Conservation (phyloP, 2,797 vertebrate species). For the Silurus aristotelis region DNA sequence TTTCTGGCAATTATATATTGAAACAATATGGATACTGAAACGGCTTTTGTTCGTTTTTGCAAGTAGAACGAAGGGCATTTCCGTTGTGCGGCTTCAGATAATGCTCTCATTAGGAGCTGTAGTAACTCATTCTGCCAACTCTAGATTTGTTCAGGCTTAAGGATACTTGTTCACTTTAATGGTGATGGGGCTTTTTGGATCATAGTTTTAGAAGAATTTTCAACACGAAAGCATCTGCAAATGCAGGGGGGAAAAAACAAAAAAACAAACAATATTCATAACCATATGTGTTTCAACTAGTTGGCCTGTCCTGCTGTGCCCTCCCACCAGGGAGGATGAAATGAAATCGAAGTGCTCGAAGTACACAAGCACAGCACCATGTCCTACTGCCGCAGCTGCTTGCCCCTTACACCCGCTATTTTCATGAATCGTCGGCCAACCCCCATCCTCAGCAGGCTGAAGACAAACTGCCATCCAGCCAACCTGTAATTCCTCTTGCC, state of each 20-base stretch:
- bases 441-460: constrained; percentile 57
- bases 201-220: constrained; percentile 15
- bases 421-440: constrained; percentile 60
- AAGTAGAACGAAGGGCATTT: constrained; percentile 20
- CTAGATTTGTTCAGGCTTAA: constrained; percentile 15
- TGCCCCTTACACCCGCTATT: constrained; percentile 65
- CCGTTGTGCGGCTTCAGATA: constrained; percentile 27
- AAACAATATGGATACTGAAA: constrained; percentile 17
- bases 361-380: constrained; percentile 61
- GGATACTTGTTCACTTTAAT: not conserved
- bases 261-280: constrained; percentile 13
- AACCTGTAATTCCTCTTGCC: constrained; percentile 77
- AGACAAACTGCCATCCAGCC: constrained; percentile 82
- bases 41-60: constrained; percentile 17
- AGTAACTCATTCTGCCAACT: constrained; percentile 18
- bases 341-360: constrained; percentile 64
- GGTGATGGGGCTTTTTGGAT: constrained; percentile 12
- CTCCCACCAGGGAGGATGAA: constrained; percentile 59
- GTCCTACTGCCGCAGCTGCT: constrained; percentile 65
- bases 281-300: constrained; percentile 24
- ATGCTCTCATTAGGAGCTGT: constrained; percentile 37
- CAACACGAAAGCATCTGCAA: constrained; percentile 18
- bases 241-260: constrained; percentile 3
- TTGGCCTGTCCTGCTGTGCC: constrained; percentile 21
- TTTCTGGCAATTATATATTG: constrained; percentile 16